These are phyloP conservation scores for Trinorchestia longiramus DNA, from an alignment of 1,140 invertebrate species.

Conservation along the genomic window DNA sequence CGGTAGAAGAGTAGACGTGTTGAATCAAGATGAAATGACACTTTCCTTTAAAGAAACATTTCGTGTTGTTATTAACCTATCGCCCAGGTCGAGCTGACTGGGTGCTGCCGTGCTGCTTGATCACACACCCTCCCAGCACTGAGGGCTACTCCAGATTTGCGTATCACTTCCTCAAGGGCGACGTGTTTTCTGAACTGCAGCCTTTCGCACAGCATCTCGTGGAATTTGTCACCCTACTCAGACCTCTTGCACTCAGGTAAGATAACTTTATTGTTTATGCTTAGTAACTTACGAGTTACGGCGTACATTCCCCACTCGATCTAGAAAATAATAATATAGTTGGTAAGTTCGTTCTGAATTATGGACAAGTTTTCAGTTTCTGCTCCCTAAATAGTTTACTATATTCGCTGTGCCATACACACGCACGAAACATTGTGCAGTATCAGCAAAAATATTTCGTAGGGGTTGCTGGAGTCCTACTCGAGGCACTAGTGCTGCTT, in stretches of 20 bases:
- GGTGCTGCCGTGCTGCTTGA: background rate
- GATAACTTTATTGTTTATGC: background rate
- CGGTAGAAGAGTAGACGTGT: too few relatives aligned
- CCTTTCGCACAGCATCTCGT: slow-evolving; percentile 7
- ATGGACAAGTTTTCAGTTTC: too few relatives aligned
- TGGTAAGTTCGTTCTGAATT: background rate
- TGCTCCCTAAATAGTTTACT: too few relatives aligned
- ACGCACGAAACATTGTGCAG: too few relatives aligned
- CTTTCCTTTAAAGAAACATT: too few relatives aligned
- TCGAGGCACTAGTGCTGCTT: background rate
- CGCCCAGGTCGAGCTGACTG: background rate
- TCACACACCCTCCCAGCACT: background rate
- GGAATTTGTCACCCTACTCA: background rate
- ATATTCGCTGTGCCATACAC: too few relatives aligned
- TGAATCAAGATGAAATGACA: too few relatives aligned
- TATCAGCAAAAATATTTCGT: too few relatives aligned
- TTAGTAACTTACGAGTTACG: too few relatives aligned
- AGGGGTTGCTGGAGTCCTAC: background rate
- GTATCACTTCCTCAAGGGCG: background rate
- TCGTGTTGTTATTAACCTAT: background rate
- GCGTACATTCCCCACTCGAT: too few relatives aligned
- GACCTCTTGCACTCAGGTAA: slow-evolving; percentile 8
- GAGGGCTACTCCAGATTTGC: background rate
- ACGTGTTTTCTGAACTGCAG: background rate
- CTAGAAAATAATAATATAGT: background rate